These are phyloP conservation scores for Andrena camellia DNA, from an alignment of 2,888 invertebrate genomes.

Conservation along the genomic window DNA sequence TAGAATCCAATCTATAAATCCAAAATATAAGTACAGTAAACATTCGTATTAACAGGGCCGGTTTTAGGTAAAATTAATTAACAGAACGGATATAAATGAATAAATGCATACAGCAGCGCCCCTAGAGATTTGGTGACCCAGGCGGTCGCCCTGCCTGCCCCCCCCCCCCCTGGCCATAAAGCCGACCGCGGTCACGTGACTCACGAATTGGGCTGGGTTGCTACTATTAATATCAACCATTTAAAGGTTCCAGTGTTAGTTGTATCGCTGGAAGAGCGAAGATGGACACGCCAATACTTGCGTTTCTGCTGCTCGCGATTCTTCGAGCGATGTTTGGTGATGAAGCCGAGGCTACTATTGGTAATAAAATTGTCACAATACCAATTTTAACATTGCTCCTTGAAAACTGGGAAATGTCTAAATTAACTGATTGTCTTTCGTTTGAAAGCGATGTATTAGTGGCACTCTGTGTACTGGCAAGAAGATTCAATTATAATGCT, in stretches of 20 bases:
- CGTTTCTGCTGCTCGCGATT: neutral
- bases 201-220: no score
- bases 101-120: no score
- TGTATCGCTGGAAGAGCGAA: neutral
- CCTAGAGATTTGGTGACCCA: no score
- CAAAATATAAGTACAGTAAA: no score
- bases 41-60: no score
- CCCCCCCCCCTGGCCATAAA: no score
- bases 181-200: no score
- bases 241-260: conserved; percentile 1
- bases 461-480: neutral
- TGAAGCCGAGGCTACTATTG: neutral
- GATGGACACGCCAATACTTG: conserved; percentile 22
- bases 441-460: neutral
- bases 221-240: conserved; percentile 4
- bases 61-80: no score
- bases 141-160: no score
- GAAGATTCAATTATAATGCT: no score
- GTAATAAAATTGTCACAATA: conserved; percentile 17
- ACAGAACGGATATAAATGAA: no score
- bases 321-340: neutral
- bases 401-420: neutral
- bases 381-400: neutral
- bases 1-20: no score
- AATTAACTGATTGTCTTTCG: neutral